These are phyloP conservation scores for Leptopilina boulardi DNA, from an alignment of 1,140 invertebrate genomes.

Conservation along the genomic window DNA sequence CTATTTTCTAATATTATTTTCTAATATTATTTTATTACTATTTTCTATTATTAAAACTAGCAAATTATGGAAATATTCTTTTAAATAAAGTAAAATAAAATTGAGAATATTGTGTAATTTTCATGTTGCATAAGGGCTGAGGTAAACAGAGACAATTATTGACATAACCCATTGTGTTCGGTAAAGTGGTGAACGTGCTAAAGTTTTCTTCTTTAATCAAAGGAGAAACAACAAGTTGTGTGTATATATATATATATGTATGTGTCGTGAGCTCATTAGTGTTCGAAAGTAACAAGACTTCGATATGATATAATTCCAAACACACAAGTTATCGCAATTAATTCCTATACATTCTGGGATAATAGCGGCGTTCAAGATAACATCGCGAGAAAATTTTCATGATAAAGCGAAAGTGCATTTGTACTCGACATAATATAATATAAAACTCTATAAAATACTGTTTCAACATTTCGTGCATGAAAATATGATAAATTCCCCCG, in stretches of 20 bases:
- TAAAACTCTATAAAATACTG: background rate
- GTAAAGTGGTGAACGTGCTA: background rate
- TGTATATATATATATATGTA: background rate
- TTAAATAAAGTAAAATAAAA: no score
- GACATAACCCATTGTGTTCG: constrained; percentile 18
- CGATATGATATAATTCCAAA: constrained; percentile 28
- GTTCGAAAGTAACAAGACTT: constrained; percentile 20
- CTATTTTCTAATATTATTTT: no score
- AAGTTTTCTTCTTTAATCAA: constrained; percentile 29
- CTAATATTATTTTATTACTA: no score
- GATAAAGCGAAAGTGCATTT: constrained; percentile 30
- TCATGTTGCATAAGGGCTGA: background rate
- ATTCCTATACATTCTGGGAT: constrained; percentile 31
- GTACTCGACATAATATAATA: background rate
- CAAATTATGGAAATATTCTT: no score
- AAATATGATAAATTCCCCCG: no score
- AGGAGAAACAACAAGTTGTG: background rate
- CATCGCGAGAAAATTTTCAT: constrained; percentile 27
- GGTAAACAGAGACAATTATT: constrained; percentile 3
- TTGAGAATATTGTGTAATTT: constrained; percentile 11
- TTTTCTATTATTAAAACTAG: no score
- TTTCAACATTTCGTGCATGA: no score
- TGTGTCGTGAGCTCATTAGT: constrained; percentile 31
- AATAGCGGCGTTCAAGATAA: constrained; percentile 24
- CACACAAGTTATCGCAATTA: constrained; percentile 30